Conservation (phyloP, 2,888 invertebrate genomes). For the Embidobia sp. region DNA sequence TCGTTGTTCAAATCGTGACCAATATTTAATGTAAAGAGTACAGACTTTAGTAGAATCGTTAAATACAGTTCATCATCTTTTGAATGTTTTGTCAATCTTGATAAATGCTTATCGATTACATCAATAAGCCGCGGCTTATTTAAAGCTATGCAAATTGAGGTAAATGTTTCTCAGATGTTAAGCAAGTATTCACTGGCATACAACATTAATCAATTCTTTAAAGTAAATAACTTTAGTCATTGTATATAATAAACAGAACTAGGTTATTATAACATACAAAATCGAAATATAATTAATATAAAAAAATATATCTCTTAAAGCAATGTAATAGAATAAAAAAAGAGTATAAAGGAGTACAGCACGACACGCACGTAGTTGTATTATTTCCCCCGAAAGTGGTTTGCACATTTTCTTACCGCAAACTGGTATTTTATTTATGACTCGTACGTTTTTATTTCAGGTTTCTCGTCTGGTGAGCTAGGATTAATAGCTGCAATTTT, state of each 20-base stretch:
- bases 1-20: not conserved
- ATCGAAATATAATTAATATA: too few relatives aligned
- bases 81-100: slow-evolving; percentile 38
- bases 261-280: too few relatives aligned
- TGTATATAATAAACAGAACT: too few relatives aligned
- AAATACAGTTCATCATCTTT: slow-evolving; percentile 26
- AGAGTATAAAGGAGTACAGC: too few relatives aligned
- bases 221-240: slow-evolving; percentile 25
- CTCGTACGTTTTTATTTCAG: slow-evolving; percentile 38
- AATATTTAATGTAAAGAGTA: too few relatives aligned
- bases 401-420: slow-evolving; percentile 42
- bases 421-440: slow-evolving; percentile 61
- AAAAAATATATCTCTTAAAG: too few relatives aligned
- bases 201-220: slow-evolving; percentile 13
- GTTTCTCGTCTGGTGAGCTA: slow-evolving; percentile 48
- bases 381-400: too few relatives aligned
- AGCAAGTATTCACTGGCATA: not conserved
- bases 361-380: too few relatives aligned
- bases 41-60: too few relatives aligned
- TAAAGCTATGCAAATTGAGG: slow-evolving; percentile 13
- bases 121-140: slow-evolving; percentile 16
- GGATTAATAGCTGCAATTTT: slow-evolving; percentile 57
- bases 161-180: slow-evolving; percentile 25
- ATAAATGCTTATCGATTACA: slow-evolving; percentile 42
- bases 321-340: too few relatives aligned